Evolutionary conservation across 64 coral and sea anemone species (phyloP).

Genomic region (Montipora sp.): DNA sequence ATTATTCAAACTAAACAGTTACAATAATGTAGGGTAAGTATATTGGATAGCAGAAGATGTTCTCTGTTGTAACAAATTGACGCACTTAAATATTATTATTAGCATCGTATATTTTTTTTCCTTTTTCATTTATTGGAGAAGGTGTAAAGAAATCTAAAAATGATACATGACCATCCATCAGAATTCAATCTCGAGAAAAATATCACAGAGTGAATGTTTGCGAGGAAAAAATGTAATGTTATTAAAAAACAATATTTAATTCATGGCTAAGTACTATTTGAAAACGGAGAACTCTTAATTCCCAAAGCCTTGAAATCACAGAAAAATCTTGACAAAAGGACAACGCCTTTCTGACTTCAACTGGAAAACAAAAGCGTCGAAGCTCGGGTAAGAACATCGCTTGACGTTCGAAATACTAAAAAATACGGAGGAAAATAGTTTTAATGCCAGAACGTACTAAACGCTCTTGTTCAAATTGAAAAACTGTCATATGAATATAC

Average conservation of each 20-base stretch:
- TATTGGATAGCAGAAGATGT: too few relatives aligned
- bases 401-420: not conserved
- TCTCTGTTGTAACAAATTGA: too few relatives aligned
- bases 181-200: too few relatives aligned
- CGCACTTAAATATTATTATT: too few relatives aligned
- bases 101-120: too few relatives aligned
- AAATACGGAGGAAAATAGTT: not conserved
- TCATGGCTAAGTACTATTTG: not conserved
- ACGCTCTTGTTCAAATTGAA: not conserved
- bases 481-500: not conserved
- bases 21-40: too few relatives aligned
- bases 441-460: not conserved
- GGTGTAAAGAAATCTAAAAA: not conserved
- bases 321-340: conserved; percentile 3
- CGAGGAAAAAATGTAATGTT: not conserved
- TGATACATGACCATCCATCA: not conserved
- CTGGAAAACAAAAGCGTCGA: not conserved
- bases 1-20: too few relatives aligned
- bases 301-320: not conserved
- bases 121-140: too few relatives aligned
- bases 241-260: not conserved
- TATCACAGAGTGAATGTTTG: not conserved
- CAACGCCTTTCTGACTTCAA: conserved; percentile 24
- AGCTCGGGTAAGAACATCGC: not conserved
- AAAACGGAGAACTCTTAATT: not conserved